Conservation (phyloP, 2,113 vertebrate species). For the Rattus rattus region DNA sequence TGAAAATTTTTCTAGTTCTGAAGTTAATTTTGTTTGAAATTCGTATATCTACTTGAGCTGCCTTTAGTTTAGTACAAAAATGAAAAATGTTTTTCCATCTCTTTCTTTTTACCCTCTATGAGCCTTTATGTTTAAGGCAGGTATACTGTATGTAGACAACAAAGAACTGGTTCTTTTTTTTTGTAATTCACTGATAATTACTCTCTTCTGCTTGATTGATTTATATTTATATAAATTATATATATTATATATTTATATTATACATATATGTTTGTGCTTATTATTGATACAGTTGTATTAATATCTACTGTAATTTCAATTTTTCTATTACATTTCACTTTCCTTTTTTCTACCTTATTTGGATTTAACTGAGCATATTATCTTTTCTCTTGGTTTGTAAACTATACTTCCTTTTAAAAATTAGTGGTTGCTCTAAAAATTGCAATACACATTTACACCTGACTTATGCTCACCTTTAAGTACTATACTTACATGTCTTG, state of each 20-base stretch:
- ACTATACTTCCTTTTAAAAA: not conserved
- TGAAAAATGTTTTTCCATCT: not conserved
- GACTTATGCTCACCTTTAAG: constrained; percentile 35
- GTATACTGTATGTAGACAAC: constrained; percentile 3
- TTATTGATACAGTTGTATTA: constrained; percentile 1
- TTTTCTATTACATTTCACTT: constrained; percentile 28
- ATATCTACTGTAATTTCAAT: constrained; percentile 31
- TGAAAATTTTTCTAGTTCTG: constrained; percentile 50
- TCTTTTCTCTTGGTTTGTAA: constrained; percentile 18
- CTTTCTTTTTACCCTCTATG: constrained; percentile 39
- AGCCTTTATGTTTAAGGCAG: constrained; percentile 46
- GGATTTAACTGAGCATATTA: constrained; percentile 38
- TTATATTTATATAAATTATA: not conserved
- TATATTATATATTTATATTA: not conserved
- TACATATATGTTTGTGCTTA: not conserved
- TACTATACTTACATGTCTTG: not conserved
- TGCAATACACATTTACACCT: constrained; percentile 12
- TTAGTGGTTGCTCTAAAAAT: not conserved
- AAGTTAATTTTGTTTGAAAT: constrained; percentile 50
- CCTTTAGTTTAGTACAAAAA: constrained; percentile 48
- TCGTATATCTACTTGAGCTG: constrained; percentile 40
- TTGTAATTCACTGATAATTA: not conserved
- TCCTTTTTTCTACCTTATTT: constrained; percentile 21
- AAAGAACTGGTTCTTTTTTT: not conserved
- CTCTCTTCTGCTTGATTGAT: constrained; percentile 26